Base-by-base conservation (phyloP, 2,888 invertebrate genomes). In the Pristionchus entomophagus region DNA sequence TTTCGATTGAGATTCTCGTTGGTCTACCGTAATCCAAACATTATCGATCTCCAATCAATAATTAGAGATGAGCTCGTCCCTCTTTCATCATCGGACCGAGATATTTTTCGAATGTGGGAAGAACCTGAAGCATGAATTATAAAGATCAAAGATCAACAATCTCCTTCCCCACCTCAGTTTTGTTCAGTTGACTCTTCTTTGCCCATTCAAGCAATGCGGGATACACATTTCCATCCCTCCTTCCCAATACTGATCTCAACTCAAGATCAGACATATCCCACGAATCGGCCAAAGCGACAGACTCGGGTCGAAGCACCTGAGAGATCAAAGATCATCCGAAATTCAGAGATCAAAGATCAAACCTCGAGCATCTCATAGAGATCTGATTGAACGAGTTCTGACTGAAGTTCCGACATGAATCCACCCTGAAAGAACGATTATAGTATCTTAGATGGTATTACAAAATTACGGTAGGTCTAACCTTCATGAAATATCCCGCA, bases 281-380 rank as follows among this genome's bases (percentile, higher is more conserved):
- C 19, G 96, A 96, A 94, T 98, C 98, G 0, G 97, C 97, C 35
- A 98, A 95, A 0, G 96, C 96, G 0, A 98, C 96, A 0, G 97
- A 97, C 94, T 98, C 96, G 5, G 97, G 97, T 77, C 87, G 26
- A 26, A 77, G 51, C 22, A 65, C 65, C 73, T 73, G 41, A 41
- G n/a, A n/a, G 26, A 73, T 65, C 35, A 73, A 73, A n/a, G 73
- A 41, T 73, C n/a, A 45, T 12, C 26, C n/a, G n/a, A 35, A 38
- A 35, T 19, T 65, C 19, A 65, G 17, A 65, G 65, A 65, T 65
- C 35, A 65, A 65, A 65, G 65, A 65, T 35, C 35, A 22, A 65
- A 65, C 84, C 51, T 65, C 84, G 10, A 84, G 69, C 65, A 84
- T 84, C 32, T 84, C 45, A 38, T 69, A 69, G 49, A 84, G 41